Conservation (phyloP, 1,140 invertebrate species). For the Cherax destructor region DNA sequence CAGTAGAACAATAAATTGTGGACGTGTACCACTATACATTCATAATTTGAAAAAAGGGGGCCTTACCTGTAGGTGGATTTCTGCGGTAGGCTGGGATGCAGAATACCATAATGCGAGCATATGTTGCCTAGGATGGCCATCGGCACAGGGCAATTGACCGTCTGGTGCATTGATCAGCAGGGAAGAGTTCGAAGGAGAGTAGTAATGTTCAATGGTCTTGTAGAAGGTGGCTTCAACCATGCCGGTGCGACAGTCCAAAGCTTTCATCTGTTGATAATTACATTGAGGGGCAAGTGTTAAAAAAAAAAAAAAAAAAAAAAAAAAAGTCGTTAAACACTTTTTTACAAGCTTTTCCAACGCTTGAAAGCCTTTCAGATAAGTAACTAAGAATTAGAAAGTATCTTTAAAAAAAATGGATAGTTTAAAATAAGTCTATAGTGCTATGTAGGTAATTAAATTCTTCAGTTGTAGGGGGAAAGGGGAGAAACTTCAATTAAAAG, state of each 20-base stretch:
- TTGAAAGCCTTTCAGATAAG: too few relatives aligned
- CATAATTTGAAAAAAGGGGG: background rate
- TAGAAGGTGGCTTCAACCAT: constrained; percentile 13
- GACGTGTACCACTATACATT: background rate
- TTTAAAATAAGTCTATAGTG: too few relatives aligned
- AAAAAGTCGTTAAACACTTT: too few relatives aligned
- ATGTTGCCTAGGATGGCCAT: background rate
- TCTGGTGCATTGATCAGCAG: constrained; percentile 37
- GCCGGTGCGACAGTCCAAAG: constrained; percentile 36
- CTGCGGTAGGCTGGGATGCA: constrained; percentile 3
- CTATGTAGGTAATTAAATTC: too few relatives aligned
- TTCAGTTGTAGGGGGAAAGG: too few relatives aligned
- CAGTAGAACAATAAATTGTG: too few relatives aligned
- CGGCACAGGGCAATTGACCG: background rate
- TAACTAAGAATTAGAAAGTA: too few relatives aligned
- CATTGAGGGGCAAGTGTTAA: background rate
- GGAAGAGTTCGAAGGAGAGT: constrained; percentile 52
- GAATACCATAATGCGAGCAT: constrained; percentile 7
- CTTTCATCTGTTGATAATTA: constrained; percentile 14
- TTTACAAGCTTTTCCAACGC: too few relatives aligned
- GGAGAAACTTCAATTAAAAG: too few relatives aligned
- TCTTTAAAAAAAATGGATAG: too few relatives aligned
- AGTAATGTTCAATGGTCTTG: constrained; percentile 12
- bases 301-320: too few relatives aligned
- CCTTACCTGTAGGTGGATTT: constrained; percentile 28